A percentile compares a stretch with the other conserved stretches of the same genome.
These are phyloP conservation scores for Cyphomyrmex costatus DNA, from an alignment of 1,140 invertebrate species.

Conservation along the genomic window DNA sequence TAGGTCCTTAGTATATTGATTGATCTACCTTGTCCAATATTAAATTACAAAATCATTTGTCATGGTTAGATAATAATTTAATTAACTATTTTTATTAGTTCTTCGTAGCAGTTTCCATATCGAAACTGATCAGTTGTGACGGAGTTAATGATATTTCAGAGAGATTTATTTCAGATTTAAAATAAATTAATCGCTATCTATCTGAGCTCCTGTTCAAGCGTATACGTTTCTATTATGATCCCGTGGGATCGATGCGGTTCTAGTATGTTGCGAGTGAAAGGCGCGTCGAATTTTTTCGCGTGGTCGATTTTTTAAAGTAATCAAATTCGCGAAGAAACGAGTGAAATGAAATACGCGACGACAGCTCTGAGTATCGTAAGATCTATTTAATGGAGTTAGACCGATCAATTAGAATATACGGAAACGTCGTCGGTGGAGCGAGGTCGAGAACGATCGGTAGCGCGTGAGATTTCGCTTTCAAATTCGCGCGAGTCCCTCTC, in stretches of 20 bases:
- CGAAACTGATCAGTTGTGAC: background rate
- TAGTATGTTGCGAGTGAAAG: background rate
- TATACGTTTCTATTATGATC: slow-evolving; percentile 1
- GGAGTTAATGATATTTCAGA: background rate
- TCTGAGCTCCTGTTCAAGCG: slow-evolving; percentile 3
- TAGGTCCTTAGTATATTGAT: slow-evolving; percentile 16
- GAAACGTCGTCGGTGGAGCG: slow-evolving; percentile 6
- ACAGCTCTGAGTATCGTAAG: slow-evolving; percentile 7
- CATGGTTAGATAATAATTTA: background rate
- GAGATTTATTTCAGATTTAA: background rate
- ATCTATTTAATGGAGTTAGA: background rate
- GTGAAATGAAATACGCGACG: background rate
- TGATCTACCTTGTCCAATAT: background rate
- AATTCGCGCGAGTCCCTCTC: background rate
- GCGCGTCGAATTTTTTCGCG: background rate
- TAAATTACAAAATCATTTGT: slow-evolving; percentile 23
- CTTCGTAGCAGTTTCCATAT: background rate
- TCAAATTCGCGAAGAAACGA: slow-evolving; percentile 23
- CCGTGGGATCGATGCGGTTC: slow-evolving; percentile 25
- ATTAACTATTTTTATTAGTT: background rate
- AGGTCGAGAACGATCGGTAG: slow-evolving; percentile 34
- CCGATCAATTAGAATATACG: slow-evolving; percentile 37
- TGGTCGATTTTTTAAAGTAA: background rate
- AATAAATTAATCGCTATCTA: slow-evolving; percentile 10
- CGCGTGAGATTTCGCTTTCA: slow-evolving; percentile 59